These are phyloP conservation scores for Arion vulgaris DNA, from an alignment of 1,140 invertebrate species.

Conservation along the genomic window DNA sequence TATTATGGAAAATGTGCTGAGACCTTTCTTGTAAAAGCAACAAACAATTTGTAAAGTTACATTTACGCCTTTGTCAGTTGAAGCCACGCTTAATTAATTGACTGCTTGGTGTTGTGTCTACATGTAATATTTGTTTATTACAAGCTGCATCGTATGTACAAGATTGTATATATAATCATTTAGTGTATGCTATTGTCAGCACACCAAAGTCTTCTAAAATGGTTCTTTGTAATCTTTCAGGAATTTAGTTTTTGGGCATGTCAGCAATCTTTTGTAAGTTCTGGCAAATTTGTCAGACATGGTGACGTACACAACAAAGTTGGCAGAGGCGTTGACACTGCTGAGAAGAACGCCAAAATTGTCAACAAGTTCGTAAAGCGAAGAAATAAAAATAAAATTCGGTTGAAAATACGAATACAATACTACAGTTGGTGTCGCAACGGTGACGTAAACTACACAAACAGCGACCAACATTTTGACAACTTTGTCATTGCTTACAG, in stretches of 20 bases:
- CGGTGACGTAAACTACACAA: neutral
- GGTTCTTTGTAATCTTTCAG: neutral
- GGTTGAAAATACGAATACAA: constrained; percentile 3
- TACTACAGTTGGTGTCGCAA: neutral
- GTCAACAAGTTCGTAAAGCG: neutral
- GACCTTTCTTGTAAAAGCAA: too few species aligned
- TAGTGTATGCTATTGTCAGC: too few species aligned
- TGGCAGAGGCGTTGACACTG: neutral
- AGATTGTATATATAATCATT: too few species aligned
- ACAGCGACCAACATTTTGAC: constrained; percentile 22
- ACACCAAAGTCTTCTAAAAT: too few species aligned
- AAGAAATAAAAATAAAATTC: neutral
- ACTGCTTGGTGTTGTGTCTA: too few species aligned
- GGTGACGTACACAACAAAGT: neutral
- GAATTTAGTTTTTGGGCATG: neutral
- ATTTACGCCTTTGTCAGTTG: too few species aligned
- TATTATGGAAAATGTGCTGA: too few species aligned
- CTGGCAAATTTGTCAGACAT: constrained; percentile 4
- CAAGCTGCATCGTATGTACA: too few species aligned
- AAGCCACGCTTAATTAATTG: too few species aligned
- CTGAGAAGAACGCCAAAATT: neutral
- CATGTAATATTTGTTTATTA: too few species aligned
- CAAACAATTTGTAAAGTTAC: too few species aligned
- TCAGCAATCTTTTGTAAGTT: neutral
- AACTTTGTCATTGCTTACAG: neutral